A percentile compares a stretch with the other conserved stretches of the same genome.
Evolutionary conservation across 2,113 vertebrate species (phyloP).

Genomic region (Pseudolaguvia tuberculata): DNA sequence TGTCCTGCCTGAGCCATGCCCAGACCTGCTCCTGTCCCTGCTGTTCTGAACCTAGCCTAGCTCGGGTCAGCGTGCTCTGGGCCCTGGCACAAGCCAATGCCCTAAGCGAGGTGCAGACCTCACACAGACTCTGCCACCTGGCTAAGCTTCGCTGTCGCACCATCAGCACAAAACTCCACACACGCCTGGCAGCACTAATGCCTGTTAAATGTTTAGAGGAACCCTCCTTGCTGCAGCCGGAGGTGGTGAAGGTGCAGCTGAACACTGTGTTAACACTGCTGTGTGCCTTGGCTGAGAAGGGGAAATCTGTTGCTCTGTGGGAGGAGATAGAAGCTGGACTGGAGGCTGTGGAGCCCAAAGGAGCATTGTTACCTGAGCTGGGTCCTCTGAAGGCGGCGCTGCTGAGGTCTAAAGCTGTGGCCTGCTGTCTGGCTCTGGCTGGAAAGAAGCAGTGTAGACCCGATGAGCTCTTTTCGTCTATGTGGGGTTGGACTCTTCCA

Average conservation of each 20-base stretch:
- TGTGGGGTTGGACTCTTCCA: conserved; percentile 70
- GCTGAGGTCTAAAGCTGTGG: conserved; percentile 68
- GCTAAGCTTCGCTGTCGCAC: conserved; percentile 61
- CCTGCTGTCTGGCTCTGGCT: conserved; percentile 60
- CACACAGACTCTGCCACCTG: conserved; percentile 59
- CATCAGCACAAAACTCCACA: conserved; percentile 51
- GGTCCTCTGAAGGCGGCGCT: conserved; percentile 70
- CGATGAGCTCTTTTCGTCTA: conserved; percentile 65
- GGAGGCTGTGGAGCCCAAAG: conserved; percentile 60
- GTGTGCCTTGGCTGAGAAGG: conserved; percentile 49
- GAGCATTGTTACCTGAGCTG: conserved; percentile 55
- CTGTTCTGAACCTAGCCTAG: conserved; percentile 74
- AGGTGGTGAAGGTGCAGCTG: conserved; percentile 70
- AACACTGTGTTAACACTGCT: conserved; percentile 57
- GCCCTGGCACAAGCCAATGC: conserved; percentile 60
- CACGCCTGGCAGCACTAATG: conserved; percentile 50
- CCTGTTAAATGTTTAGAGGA: neutral
- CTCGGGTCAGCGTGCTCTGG: conserved; percentile 74
- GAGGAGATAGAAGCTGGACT: conserved; percentile 73
- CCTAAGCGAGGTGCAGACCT: conserved; percentile 31
- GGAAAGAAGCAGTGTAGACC: conserved; percentile 50
- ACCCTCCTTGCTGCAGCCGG: conserved; percentile 62
- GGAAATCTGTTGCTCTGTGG: conserved; percentile 56
- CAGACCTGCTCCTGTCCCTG: conserved; percentile 68
- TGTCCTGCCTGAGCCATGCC: conserved; percentile 69